phyloP scores from a whole-genome alignment of 2,888 invertebrate genomes.

The Catocala fraxini region DNA sequence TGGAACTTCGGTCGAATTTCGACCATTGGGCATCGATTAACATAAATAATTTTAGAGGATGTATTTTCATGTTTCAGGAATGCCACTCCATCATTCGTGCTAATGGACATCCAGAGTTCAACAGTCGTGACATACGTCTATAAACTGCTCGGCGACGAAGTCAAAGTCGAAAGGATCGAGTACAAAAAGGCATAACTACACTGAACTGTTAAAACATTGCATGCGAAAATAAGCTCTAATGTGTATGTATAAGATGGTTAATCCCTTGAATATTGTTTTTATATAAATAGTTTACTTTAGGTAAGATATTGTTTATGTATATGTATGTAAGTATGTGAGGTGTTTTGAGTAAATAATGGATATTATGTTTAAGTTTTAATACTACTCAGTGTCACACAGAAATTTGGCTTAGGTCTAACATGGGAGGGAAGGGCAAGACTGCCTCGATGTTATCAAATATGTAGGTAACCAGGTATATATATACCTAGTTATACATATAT shows the following conservation, averaged over 20 bases:
- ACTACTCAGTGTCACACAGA: no score
- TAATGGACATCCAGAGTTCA: constrained; percentile 99
- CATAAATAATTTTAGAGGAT: no score
- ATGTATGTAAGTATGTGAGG: constrained; percentile 8
- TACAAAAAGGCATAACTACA: constrained; percentile 94
- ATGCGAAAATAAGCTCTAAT: neutral
- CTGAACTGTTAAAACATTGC: neutral
- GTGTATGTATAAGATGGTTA: constrained; percentile 1
- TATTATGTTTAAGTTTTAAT: no score
- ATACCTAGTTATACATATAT: no score
- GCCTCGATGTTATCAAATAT: no score
- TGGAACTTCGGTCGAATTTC: no score
- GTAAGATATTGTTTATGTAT: constrained; percentile 5
- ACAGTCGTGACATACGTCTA: constrained; percentile 99
- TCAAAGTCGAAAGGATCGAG: constrained; percentile 99
- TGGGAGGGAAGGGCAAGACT: no score
- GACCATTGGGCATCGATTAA: no score
- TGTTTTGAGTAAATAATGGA: neutral
- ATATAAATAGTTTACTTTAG: constrained; percentile 11
- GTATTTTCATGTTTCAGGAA: no score
- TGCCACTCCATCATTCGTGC: constrained; percentile 98
- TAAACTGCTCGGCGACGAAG: constrained; percentile 98
- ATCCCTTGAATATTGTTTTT: neutral
- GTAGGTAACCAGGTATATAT: no score
- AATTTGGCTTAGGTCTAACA: no score